These are phyloP conservation scores for Ladona fulva DNA, from an alignment of 1,140 invertebrate genomes.

Conservation along the genomic window DNA sequence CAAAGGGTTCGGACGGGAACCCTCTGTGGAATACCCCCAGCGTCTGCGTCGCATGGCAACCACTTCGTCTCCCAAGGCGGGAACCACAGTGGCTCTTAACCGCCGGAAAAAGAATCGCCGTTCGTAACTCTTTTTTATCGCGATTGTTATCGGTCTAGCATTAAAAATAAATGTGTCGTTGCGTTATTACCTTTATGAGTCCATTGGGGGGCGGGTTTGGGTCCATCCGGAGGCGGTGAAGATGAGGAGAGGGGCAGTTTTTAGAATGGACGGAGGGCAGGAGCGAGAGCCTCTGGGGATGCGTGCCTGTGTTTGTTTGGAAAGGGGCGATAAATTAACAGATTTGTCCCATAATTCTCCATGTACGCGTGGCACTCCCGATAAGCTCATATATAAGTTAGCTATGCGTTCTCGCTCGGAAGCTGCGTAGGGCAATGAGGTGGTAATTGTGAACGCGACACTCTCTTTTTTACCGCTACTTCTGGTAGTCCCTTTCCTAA, in stretches of 20 bases:
- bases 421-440: not conserved
- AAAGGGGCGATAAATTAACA: not conserved
- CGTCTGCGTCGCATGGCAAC: too few species aligned
- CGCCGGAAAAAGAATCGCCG: too few species aligned
- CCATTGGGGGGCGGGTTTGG: not conserved
- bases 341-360: constrained; percentile 9
- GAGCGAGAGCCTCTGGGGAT: not conserved
- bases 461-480: too few species aligned
- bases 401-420: not conserved
- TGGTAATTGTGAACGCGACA: not conserved
- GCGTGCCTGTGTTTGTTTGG: not conserved
- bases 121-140: not conserved
- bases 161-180: not conserved
- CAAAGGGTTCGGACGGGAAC: too few species aligned
- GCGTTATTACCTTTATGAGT: not conserved
- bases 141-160: not conserved
- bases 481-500: too few species aligned
- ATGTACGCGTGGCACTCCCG: not conserved
- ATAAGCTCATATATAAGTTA: not conserved
- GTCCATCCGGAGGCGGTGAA: not conserved
- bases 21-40: too few species aligned
- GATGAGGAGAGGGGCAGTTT: not conserved
- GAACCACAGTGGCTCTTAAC: too few species aligned
- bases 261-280: not conserved
- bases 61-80: too few species aligned